These are phyloP conservation scores for Poeciliopsis paucimaculata DNA, from an alignment of 2,797 vertebrate genomes.

Conservation along the genomic window DNA sequence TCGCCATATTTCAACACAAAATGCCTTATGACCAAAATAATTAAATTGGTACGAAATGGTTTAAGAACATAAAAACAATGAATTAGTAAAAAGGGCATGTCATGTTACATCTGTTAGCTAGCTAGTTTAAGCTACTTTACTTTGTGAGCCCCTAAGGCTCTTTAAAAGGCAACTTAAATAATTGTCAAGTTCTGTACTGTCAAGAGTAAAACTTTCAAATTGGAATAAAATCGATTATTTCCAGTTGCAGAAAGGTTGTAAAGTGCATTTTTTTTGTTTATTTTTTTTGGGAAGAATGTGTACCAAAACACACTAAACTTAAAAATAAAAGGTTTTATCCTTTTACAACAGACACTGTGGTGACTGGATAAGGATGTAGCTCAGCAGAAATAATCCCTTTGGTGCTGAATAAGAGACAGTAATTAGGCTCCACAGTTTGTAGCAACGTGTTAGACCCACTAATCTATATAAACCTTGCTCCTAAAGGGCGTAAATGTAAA, in stretches of 20 bases:
- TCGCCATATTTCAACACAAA: background rate
- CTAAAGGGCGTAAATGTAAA: conserved; percentile 11
- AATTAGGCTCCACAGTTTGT: conserved; percentile 18
- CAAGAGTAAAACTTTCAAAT: background rate
- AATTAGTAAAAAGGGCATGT: background rate
- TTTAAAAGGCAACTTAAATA: background rate
- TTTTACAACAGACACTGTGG: conserved; percentile 3
- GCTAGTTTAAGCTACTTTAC: background rate
- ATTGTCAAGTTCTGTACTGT: background rate
- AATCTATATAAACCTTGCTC: conserved; percentile 29
- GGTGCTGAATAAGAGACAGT: conserved; percentile 20
- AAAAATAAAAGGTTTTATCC: background rate
- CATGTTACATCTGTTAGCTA: background rate
- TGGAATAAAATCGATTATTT: background rate
- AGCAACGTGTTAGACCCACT: conserved; percentile 27
- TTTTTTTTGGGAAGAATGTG: background rate
- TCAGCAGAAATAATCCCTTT: conserved; percentile 19
- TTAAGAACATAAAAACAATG: background rate
- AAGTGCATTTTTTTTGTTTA: background rate
- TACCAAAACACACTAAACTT: background rate
- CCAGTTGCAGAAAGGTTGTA: background rate
- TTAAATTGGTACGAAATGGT: background rate
- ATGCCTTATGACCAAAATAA: background rate
- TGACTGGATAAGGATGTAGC: background rate
- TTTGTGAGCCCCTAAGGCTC: background rate